Percentiles rank a stretch among this genome's conserved stretches.
Evolutionary conservation across 2,888 invertebrate genomes (phyloP).

Genomic region (Poecilus cupreus): DNA sequence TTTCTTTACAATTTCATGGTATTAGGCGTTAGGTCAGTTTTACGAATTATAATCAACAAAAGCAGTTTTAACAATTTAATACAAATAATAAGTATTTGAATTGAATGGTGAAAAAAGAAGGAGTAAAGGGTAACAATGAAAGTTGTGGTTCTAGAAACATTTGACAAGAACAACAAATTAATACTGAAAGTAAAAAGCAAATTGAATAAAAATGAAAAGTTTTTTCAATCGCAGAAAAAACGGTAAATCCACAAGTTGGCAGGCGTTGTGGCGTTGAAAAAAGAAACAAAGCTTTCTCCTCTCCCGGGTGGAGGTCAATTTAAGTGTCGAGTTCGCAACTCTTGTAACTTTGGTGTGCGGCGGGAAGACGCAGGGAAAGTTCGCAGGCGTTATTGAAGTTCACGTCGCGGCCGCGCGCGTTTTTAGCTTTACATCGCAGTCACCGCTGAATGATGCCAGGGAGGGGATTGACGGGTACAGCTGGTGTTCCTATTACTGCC

Average conservation of each 20-base stretch:
- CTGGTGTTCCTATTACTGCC: background rate
- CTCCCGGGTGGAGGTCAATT: conserved; percentile 34
- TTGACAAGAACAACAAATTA: conserved; percentile 39
- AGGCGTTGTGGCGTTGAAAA: conserved; percentile 19
- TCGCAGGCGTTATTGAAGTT: conserved; percentile 29
- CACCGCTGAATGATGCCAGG: background rate
- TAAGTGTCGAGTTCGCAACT: conserved; percentile 46
- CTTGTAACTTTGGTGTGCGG: background rate
- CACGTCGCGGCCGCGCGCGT: background rate
- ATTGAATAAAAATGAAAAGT: conserved; percentile 49
- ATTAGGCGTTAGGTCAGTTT: too few species aligned
- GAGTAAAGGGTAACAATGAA: background rate
- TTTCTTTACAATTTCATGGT: too few species aligned
- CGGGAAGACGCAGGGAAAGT: conserved; percentile 10
- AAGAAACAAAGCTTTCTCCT: conserved; percentile 49
- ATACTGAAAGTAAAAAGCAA: conserved; percentile 36
- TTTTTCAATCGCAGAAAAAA: conserved; percentile 42
- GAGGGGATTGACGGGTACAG: background rate
- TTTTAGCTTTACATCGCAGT: background rate
- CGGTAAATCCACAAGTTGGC: conserved; percentile 48
- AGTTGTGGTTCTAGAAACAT: conserved; percentile 1
- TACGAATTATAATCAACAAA: too few species aligned
- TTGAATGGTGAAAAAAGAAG: background rate
- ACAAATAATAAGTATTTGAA: background rate
- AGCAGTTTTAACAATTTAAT: background rate